Conservation (phyloP, 2,888 invertebrate genomes). For the Orthonevra nobilis region DNA sequence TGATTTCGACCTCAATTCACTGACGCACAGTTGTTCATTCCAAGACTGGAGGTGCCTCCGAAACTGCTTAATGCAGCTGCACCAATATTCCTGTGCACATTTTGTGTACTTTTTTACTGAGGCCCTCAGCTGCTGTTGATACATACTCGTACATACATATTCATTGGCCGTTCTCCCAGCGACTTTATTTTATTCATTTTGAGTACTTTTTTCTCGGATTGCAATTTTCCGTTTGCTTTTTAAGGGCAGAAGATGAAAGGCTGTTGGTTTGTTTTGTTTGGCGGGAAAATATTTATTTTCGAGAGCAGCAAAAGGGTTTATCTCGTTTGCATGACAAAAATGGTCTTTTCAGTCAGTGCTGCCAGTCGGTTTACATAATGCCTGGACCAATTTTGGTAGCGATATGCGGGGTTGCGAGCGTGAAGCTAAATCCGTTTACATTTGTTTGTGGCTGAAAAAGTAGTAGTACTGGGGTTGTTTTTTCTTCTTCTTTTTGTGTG, state of each 20-base stretch:
- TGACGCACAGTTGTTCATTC: background rate
- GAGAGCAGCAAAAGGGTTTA: conserved; percentile 49
- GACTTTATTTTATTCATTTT: conserved; percentile 39
- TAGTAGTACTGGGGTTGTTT: background rate
- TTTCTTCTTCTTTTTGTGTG: conserved; percentile 5
- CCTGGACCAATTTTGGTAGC: background rate
- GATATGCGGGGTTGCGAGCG: background rate
- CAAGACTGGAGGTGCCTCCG: background rate
- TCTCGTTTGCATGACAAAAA: conserved; percentile 63
- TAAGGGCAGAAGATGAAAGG: background rate
- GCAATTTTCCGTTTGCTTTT: conserved; percentile 2
- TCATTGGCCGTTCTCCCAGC: conserved; percentile 39
- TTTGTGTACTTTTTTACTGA: conserved; percentile 19
- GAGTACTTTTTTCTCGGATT: conserved; percentile 6
- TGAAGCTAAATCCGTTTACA: conserved; percentile 38
- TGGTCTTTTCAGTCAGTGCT: conserved; percentile 41
- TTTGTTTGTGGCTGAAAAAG: conserved; percentile 37
- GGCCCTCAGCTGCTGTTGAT: conserved; percentile 11
- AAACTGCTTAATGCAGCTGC: conserved; percentile 9
- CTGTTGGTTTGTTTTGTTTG: conserved; percentile 7
- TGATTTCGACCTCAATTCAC: conserved; percentile 4
- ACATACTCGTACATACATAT: background rate
- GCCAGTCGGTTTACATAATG: conserved; percentile 31
- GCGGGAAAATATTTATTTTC: conserved; percentile 61
- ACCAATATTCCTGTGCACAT: conserved; percentile 7